These are phyloP conservation scores for Platalea minor DNA, from an alignment of 2,797 vertebrate genomes.

Conservation along the genomic window DNA sequence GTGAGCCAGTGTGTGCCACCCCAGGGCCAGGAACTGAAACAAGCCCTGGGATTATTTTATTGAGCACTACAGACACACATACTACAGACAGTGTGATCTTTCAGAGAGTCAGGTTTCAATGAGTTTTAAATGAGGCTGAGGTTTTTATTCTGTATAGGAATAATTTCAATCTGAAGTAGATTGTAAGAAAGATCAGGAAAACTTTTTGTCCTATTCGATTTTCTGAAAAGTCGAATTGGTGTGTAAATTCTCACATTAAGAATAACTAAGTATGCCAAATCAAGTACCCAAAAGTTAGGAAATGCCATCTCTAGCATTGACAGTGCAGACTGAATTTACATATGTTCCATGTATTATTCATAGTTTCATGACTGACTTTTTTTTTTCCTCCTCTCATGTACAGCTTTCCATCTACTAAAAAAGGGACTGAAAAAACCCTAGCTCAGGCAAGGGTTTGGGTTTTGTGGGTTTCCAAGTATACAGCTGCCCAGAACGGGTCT, in stretches of 20 bases:
- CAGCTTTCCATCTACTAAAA: not conserved
- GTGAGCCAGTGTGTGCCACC: not conserved
- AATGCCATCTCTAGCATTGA: not conserved
- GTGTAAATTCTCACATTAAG: not conserved
- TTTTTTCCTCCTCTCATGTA: not conserved
- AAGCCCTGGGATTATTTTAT: not conserved
- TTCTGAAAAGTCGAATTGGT: not conserved
- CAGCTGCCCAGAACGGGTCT: not conserved
- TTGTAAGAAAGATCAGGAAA: not conserved
- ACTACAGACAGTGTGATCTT: not conserved
- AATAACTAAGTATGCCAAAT: not conserved
- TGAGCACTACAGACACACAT: not conserved
- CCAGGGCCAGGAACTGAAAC: not conserved
- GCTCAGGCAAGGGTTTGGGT: not conserved
- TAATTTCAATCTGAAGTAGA: not conserved
- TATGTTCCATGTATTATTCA: not conserved
- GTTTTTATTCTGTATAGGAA: not conserved
- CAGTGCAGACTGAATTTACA: not conserved
- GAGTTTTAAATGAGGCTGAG: not conserved
- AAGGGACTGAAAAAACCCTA: not conserved
- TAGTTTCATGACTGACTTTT: not conserved
- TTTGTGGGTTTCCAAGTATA: not conserved
- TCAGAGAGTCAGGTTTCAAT: not conserved
- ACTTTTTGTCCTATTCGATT: not conserved
- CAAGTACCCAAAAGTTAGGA: not conserved